phyloP scores from a whole-genome alignment of 2,113 vertebrate species.

The Lanius ludovicianus region DNA sequence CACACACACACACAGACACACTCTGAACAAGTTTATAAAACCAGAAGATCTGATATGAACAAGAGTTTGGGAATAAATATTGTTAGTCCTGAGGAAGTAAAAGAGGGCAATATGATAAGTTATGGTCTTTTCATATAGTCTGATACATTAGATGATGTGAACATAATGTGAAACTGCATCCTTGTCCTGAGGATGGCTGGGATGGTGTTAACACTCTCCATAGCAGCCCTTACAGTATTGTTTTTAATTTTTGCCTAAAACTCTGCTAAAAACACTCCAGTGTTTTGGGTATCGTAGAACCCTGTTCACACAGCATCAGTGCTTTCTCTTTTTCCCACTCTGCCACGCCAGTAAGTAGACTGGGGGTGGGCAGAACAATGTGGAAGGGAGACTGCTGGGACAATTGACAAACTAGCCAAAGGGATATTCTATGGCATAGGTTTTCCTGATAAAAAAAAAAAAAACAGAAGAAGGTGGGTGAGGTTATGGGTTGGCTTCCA shows the following conservation, averaged over 20 bases:
- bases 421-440: background rate
- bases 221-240: background rate
- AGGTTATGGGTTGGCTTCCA: background rate
- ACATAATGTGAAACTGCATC: background rate
- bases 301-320: background rate
- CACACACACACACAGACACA: fast-evolving
- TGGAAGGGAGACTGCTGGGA: background rate
- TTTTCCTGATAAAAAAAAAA: background rate
- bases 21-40: background rate
- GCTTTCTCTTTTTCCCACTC: background rate
- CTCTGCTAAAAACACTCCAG: background rate
- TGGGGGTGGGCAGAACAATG: background rate
- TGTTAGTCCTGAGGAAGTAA: background rate
- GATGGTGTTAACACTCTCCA: background rate
- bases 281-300: background rate
- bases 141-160: background rate
- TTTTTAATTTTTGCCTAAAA: background rate
- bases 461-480: background rate
- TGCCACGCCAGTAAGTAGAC: fast-evolving
- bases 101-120: background rate
- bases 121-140: background rate
- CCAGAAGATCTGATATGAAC: background rate
- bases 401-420: background rate
- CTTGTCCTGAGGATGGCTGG: background rate
- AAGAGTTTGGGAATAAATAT: background rate